A percentile compares a stretch with the other conserved stretches of the same genome.
Conservation (phyloP, 2,113 vertebrate genomes). For the Anarrhichthys ocellatus region DNA sequence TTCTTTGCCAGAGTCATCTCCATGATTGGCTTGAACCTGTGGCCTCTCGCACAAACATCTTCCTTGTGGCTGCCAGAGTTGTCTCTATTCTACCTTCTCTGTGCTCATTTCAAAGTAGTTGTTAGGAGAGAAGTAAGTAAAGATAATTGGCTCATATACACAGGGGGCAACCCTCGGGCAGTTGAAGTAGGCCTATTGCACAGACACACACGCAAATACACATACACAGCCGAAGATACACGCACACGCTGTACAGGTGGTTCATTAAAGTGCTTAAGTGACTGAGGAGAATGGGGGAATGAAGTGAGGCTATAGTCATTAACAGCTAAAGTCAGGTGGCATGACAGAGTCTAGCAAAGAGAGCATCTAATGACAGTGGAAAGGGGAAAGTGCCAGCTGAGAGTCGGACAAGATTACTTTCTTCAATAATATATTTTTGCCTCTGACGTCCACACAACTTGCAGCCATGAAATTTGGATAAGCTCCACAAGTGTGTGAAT, state of each 20-base stretch:
- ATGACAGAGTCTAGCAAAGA: constrained; percentile 31
- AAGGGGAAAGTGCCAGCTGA: constrained; percentile 16
- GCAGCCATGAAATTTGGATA: constrained; percentile 49
- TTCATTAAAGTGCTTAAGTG: constrained; percentile 71
- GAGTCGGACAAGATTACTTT: constrained; percentile 35
- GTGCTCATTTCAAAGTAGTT: constrained; percentile 46
- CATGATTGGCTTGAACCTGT: constrained; percentile 27
- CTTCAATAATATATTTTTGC: constrained; percentile 44
- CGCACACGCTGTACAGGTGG: constrained; percentile 55
- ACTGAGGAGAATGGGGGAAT: constrained; percentile 48
- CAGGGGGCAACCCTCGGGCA: constrained; percentile 36
- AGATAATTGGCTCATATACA: constrained; percentile 67
- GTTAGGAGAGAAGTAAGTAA: constrained; percentile 59
- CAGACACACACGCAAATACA: constrained; percentile 25
- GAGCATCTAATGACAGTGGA: constrained; percentile 30
- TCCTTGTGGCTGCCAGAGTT: constrained; percentile 21
- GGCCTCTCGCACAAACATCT: constrained; percentile 25
- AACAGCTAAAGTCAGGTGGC: constrained; percentile 61
- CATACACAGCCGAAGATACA: constrained; percentile 28
- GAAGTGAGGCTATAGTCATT: constrained; percentile 57
- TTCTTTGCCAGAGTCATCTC: constrained; percentile 39
- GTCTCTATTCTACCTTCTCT: constrained; percentile 31
- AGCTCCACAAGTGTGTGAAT: constrained; percentile 20
- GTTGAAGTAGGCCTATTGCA: constrained; percentile 8
- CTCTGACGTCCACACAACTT: constrained; percentile 23